Evolutionary conservation across 2,888 invertebrate species (phyloP).

Genomic region (Anthrax anthrax): DNA sequence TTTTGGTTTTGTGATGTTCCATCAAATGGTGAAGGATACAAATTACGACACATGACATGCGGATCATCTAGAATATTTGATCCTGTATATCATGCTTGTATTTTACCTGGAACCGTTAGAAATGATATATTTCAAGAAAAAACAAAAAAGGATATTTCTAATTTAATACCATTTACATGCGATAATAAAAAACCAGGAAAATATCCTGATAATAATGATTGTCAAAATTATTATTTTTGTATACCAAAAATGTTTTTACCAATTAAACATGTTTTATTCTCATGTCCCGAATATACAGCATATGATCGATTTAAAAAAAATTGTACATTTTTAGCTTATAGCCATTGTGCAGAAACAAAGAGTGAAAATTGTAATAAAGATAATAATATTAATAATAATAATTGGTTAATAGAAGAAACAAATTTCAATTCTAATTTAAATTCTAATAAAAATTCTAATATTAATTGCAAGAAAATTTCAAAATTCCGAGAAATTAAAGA

Average conservation of each 20-base stretch:
- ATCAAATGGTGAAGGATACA: slow-evolving; percentile 11
- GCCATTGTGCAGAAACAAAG: slow-evolving; percentile 9
- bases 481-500: slow-evolving; percentile 12
- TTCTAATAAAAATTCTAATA: not conserved
- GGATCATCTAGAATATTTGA: slow-evolving; percentile 12
- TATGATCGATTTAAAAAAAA: slow-evolving; percentile 9
- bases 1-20: slow-evolving; percentile 17
- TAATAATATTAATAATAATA: not conserved
- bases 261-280: slow-evolving; percentile 11
- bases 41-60: slow-evolving; percentile 14
- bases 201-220: slow-evolving; percentile 13
- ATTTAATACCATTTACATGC: slow-evolving; percentile 6
- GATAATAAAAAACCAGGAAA: slow-evolving; percentile 9
- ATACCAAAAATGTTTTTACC: slow-evolving; percentile 10
- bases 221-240: slow-evolving; percentile 14
- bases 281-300: slow-evolving; percentile 11
- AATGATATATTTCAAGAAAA: not conserved
- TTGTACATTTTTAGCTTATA: slow-evolving; percentile 6
- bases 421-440: too few relatives aligned
- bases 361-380: not conserved
- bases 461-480: slow-evolving; percentile 10
- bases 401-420: too few relatives aligned
- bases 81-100: slow-evolving; percentile 11
- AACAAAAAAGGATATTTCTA: not conserved
- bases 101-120: slow-evolving; percentile 11